A percentile compares a stretch with the other conserved stretches of the same genome.
phyloP scores from a whole-genome alignment of 2,113 vertebrate genomes.

The Nycticryphes semicollaris region DNA sequence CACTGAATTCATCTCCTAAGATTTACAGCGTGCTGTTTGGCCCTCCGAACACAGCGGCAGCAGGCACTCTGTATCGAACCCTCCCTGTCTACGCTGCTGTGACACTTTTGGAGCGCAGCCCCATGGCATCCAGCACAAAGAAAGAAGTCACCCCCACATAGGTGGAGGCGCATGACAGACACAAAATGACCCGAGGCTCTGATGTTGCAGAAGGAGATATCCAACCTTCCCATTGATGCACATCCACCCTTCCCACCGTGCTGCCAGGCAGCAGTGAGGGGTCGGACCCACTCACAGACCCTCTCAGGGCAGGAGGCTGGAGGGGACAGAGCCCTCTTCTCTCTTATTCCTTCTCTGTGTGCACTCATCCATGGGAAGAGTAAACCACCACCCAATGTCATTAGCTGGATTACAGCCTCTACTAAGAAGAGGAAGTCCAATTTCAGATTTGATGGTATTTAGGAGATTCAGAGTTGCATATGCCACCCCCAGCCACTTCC shows the following conservation, averaged over 20 bases:
- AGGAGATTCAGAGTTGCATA: neutral
- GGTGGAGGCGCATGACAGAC: neutral
- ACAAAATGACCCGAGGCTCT: neutral
- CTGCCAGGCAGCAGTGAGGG: neutral
- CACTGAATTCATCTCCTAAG: constrained; percentile 3
- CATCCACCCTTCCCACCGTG: rapidly evolving
- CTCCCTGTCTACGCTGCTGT: neutral
- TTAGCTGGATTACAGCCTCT: neutral
- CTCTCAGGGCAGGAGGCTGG: neutral
- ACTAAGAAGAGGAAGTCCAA: neutral
- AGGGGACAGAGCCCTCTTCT: neutral
- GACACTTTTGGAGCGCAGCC: neutral
- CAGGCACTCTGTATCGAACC: neutral
- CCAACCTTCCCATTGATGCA: neutral
- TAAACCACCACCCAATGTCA: neutral
- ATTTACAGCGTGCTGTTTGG: neutral
- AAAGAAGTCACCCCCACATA: neutral
- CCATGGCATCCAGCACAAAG: neutral
- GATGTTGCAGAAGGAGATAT: neutral
- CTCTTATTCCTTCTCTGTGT: neutral
- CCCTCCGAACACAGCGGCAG: neutral
- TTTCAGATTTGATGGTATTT: neutral
- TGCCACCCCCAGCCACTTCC: no score
- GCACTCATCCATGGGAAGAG: neutral
- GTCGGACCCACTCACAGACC: neutral